phyloP scores from a whole-genome alignment of 2,113 vertebrate genomes.

The Procavia capensis region DNA sequence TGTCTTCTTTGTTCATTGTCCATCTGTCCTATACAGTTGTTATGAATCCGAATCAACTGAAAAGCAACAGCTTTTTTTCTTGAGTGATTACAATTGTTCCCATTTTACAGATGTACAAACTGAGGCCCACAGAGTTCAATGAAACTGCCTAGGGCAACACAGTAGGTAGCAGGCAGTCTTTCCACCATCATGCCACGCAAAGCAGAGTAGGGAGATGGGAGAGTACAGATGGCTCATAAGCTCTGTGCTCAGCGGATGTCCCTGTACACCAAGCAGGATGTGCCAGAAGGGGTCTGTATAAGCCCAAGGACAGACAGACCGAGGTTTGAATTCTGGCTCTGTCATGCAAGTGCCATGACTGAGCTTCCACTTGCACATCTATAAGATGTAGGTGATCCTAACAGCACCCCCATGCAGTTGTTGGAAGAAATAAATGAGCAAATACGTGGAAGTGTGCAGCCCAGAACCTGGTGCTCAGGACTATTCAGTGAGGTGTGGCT shows the following conservation, averaged over 20 bases:
- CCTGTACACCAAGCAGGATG: not conserved
- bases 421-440: not conserved
- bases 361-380: not conserved
- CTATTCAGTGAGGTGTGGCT: accelerated
- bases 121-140: not conserved
- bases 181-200: not conserved
- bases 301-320: not conserved
- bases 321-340: not conserved
- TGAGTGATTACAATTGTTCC: no score
- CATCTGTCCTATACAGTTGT: no score
- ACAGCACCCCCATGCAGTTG: accelerated
- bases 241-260: not conserved
- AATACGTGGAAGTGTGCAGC: no score
- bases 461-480: not conserved
- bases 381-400: not conserved
- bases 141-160: not conserved
- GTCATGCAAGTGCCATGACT: not conserved
- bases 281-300: not conserved
- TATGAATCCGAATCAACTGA: no score
- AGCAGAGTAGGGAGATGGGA: not conserved
- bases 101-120: no score
- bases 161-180: not conserved
- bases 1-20: no score
- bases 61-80: no score
- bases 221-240: not conserved